Evolutionary conservation across 2,797 vertebrate genomes (phyloP).

Genomic region (Schizopygopsis pylzovi): DNA sequence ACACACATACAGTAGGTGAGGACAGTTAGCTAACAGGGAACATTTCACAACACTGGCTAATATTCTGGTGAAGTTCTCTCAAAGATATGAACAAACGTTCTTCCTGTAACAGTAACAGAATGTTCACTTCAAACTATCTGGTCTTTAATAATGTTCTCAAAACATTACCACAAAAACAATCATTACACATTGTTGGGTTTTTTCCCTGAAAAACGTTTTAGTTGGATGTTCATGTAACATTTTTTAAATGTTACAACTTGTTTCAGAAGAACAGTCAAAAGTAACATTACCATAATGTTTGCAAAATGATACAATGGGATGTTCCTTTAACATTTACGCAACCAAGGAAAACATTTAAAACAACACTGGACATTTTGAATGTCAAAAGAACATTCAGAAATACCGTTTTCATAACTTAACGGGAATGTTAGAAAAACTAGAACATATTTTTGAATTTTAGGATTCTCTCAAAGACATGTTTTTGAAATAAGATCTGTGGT

Average conservation of each 20-base stretch:
- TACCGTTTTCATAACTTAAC: background rate
- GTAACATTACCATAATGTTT: too few species aligned
- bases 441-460: background rate
- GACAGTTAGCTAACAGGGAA: background rate
- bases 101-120: background rate
- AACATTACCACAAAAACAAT: background rate
- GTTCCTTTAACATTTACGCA: background rate
- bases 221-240: background rate
- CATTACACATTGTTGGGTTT: background rate
- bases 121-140: background rate
- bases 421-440: background rate
- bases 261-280: background rate
- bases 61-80: background rate
- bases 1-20: background rate
- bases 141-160: background rate
- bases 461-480: background rate
- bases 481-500: background rate
- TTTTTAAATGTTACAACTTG: background rate
- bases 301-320: background rate
- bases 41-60: background rate
- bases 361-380: too few species aligned
- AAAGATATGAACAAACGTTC: background rate
- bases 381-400: too few species aligned
- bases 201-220: background rate
- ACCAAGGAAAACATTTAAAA: too few species aligned